A percentile compares a stretch with the other conserved stretches of the same genome.
Conservation (phyloP, 1,140 invertebrate species). For the Ceratina calcarata region DNA sequence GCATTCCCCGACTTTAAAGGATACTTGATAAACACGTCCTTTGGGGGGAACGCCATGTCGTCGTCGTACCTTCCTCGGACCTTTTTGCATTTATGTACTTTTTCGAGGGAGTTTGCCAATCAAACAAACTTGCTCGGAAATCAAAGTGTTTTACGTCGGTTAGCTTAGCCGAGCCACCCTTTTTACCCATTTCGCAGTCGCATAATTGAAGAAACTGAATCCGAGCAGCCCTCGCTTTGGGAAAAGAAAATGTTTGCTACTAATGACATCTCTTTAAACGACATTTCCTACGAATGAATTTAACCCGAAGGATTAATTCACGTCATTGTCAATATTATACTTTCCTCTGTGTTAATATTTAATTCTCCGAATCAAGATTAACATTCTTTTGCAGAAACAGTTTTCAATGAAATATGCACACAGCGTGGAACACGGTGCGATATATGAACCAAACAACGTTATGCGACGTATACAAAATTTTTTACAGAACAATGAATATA, state of each 20-base stretch:
- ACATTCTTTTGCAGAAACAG: background rate
- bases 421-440: too few species aligned
- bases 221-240: background rate
- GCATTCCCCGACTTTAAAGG: background rate
- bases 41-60: background rate
- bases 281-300: background rate
- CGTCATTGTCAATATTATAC: too few species aligned
- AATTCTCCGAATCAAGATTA: background rate
- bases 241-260: background rate
- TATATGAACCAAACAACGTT: too few species aligned
- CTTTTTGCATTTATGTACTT: constrained; percentile 32
- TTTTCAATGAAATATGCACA: too few species aligned
- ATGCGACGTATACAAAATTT: too few species aligned
- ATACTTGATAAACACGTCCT: background rate
- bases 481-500: too few species aligned
- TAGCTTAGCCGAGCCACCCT: too few species aligned
- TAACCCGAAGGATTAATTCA: background rate
- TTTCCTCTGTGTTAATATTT: background rate
- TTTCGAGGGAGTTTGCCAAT: constrained; percentile 29
- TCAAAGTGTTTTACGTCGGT: constrained; percentile 19
- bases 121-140: constrained; percentile 37
- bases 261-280: background rate
- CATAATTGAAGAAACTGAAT: constrained; percentile 21
- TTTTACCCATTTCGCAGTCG: too few species aligned
- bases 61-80: background rate